Conservation (phyloP, 2,797 vertebrate species). For the Salarias fasciatus region DNA sequence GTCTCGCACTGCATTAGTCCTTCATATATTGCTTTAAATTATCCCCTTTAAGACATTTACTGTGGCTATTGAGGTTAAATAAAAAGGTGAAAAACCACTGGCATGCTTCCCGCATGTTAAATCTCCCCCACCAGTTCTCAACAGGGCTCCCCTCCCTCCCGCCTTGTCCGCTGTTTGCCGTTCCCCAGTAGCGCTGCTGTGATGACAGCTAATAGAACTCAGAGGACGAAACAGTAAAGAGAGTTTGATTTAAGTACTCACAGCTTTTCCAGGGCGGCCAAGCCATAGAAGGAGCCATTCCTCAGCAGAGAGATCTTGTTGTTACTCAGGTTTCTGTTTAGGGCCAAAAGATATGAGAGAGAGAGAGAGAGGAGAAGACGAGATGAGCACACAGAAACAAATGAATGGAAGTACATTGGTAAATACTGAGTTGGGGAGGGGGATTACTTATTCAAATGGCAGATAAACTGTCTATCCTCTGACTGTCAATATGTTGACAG, state of each 20-base stretch:
- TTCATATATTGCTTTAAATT: slow-evolving; percentile 46
- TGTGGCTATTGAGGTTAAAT: slow-evolving; percentile 47
- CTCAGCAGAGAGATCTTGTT: slow-evolving; percentile 89
- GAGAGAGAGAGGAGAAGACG: slow-evolving; percentile 20
- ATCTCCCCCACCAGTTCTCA: slow-evolving; percentile 6
- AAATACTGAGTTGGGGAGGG: slow-evolving; percentile 45
- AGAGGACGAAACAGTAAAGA: slow-evolving; percentile 55
- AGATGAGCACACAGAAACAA: slow-evolving; percentile 36
- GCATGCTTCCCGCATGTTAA: slow-evolving; percentile 24
- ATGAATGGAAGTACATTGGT: slow-evolving; percentile 11
- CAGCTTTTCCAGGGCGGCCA: slow-evolving; percentile 89
- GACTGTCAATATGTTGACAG: slow-evolving; percentile 56
- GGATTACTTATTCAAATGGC: slow-evolving; percentile 52
- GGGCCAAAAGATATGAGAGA: slow-evolving; percentile 35
- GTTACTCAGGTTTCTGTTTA: slow-evolving; percentile 88
- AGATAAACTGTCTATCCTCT: slow-evolving; percentile 60
- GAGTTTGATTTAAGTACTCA: slow-evolving; percentile 83
- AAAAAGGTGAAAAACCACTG: slow-evolving; percentile 15
- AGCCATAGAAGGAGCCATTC: slow-evolving; percentile 87
- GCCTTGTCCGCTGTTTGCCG: slow-evolving; percentile 22
- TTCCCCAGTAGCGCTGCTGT: slow-evolving; percentile 4
- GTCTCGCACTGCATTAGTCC: slow-evolving; percentile 37
- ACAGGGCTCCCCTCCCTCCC: slow-evolving; percentile 40
- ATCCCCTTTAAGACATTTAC: slow-evolving; percentile 55
- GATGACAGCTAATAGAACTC: slow-evolving; percentile 59